Evolutionary conservation across 2,113 vertebrate species (phyloP).

Genomic region (Gallinago paraguaiae): DNA sequence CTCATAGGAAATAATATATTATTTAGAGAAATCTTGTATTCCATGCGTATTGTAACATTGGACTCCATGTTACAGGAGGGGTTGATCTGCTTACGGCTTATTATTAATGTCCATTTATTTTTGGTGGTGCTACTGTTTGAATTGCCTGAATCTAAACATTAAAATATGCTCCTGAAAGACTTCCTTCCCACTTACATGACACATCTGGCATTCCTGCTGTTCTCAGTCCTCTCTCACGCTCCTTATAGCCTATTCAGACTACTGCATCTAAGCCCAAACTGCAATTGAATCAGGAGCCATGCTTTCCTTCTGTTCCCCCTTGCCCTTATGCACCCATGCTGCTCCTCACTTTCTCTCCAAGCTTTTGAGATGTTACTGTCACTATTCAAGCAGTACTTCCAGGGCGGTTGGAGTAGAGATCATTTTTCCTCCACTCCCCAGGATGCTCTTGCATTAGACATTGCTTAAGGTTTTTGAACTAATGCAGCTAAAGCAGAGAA

Average conservation of each 20-base stretch:
- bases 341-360: neutral
- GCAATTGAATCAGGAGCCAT: neutral
- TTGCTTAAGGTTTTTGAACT: neutral
- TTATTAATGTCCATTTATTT: neutral
- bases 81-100: neutral
- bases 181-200: neutral
- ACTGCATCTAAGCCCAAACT: neutral
- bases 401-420: neutral
- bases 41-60: neutral
- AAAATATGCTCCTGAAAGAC: neutral
- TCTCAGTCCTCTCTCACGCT: neutral
- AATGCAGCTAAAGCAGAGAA: neutral
- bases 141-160: neutral
- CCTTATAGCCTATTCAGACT: neutral
- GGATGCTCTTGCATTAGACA: neutral
- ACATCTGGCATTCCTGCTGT: neutral
- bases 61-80: rapidly evolving
- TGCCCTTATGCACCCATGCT: rapidly evolving
- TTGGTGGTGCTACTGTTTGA: neutral
- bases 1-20: neutral
- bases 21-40: neutral
- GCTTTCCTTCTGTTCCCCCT: neutral
- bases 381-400: neutral
- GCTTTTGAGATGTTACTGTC: neutral
- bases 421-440: neutral